phyloP scores from a whole-genome alignment of 2,113 vertebrate species.

The Triplophysa dalaica region DNA sequence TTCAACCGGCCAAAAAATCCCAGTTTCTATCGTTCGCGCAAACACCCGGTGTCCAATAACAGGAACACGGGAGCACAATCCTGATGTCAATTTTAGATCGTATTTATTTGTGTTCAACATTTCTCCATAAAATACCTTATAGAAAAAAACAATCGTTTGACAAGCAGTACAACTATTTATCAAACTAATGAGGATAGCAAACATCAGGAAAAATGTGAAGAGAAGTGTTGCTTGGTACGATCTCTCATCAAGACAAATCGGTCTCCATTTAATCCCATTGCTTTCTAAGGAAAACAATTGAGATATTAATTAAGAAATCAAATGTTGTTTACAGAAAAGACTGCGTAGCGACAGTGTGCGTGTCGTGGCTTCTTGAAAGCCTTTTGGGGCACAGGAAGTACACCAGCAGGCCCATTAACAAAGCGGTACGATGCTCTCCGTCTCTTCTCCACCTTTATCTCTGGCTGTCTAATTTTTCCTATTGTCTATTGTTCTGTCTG shows the following conservation, averaged over 20 bases:
- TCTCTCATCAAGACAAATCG: neutral
- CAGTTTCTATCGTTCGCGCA: neutral
- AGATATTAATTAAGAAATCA: neutral
- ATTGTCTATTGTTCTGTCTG: neutral
- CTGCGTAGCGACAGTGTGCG: neutral
- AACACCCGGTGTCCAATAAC: neutral
- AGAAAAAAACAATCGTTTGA: too few relatives aligned
- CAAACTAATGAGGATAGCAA: neutral
- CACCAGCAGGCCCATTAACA: neutral
- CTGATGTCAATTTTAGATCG: too few relatives aligned
- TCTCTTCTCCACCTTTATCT: neutral
- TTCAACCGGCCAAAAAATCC: constrained; percentile 5
- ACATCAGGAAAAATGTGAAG: too few relatives aligned
- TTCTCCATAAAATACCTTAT: too few relatives aligned
- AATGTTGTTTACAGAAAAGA: neutral
- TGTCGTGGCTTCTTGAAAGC: neutral
- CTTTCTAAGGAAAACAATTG: neutral
- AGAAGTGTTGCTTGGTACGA: too few relatives aligned
- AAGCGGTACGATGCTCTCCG: neutral
- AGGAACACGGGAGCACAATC: too few relatives aligned
- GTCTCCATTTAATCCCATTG: neutral
- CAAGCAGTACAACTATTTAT: too few relatives aligned
- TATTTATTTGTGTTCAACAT: too few relatives aligned
- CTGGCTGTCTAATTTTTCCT: neutral
- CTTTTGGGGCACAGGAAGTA: neutral